Evolutionary conservation across 2,888 invertebrate genomes (phyloP), one percentile per base, ranked within the genome.

Genomic region (Zonitis immaculata): DNA sequence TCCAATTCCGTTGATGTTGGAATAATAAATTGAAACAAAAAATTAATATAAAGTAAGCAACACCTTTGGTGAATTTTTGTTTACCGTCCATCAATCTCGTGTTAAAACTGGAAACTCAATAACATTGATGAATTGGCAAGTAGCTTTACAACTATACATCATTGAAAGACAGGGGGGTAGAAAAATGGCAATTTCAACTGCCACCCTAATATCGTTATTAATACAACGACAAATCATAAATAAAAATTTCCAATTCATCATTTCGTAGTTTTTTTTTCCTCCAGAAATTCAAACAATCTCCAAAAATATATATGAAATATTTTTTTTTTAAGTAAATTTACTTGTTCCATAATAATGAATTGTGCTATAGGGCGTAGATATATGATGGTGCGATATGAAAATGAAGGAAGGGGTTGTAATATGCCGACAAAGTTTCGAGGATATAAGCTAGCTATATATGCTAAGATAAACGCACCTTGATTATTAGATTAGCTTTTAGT

Each of bases 401-500:
- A 39, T 44, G 47, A 52, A 49, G 57, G 53, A 56, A 54, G 58
- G 58, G 59, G 58, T 59, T 59, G 55, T 56, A 58, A 55, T 58
- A 54, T 54, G 52, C 52, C 45, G 1, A 54, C 46, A 54, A 50
- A 48, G 53, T 50, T 49, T 48, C 53, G 52, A n/a, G n/a, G n/a
- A n/a, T n/a, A n/a, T n/a, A n/a, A n/a, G n/a, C n/a, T n/a, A n/a
- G n/a, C n/a, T n/a, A n/a, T n/a, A n/a, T n/a, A n/a, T n/a, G 51
- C 44, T 54, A 53, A 56, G 60, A 62, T 62, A 61, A 64, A 66
- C 64, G 62, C 51, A 61, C 62, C 63, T 59, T 51, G 62, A 63
- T 66, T 66, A 66, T 66, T 66, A 63, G 64, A 64, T 66, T 64
- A 64, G 57, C 44, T 47, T n/a, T n/a, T 44, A 44, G 49, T 30